A percentile compares a stretch with the other conserved stretches of the same genome.
These are phyloP conservation scores for Nebria ingens DNA, from an alignment of 1,140 invertebrate genomes.

Conservation along the genomic window DNA sequence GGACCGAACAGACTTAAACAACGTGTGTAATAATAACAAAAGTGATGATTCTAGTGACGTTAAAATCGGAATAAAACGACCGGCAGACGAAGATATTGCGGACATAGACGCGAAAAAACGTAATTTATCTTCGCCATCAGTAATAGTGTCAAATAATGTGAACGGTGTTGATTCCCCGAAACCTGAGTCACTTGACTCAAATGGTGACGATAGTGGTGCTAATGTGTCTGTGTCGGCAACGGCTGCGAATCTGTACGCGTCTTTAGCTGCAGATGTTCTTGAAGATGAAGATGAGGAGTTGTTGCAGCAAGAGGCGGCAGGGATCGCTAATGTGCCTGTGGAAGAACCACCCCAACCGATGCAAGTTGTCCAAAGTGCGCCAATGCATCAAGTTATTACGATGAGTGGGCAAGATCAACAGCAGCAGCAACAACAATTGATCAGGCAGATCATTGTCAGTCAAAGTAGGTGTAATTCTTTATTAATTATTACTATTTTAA, in stretches of 20 bases:
- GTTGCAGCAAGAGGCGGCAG: constrained; percentile 27
- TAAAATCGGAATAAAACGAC: constrained; percentile 35
- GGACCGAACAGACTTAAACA: constrained; percentile 13
- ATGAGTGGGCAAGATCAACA: constrained; percentile 17
- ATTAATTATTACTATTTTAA: neutral
- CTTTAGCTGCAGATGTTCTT: constrained; percentile 56
- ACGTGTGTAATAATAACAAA: constrained; percentile 23
- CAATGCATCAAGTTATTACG: constrained; percentile 18
- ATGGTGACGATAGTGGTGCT: constrained; percentile 37
- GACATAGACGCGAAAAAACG: constrained; percentile 39
- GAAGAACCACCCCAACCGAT: constrained; percentile 21
- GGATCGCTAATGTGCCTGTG: constrained; percentile 12
- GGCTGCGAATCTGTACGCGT: constrained; percentile 60
- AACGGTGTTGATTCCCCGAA: constrained; percentile 39
- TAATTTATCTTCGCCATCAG: constrained; percentile 22
- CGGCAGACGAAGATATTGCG: constrained; percentile 30
- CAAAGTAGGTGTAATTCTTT: neutral
- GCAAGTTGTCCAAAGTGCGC: constrained; percentile 16
- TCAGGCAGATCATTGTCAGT: constrained; percentile 33
- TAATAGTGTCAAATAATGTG: constrained; percentile 29
- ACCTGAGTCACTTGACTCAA: constrained; percentile 37
- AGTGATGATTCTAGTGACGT: constrained; percentile 23
- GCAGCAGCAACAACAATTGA: constrained; percentile 18
- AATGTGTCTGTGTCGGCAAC: constrained; percentile 50
- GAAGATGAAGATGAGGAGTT: constrained; percentile 56